These are phyloP conservation scores for Nylanderia fulva DNA, from an alignment of 1,140 invertebrate genomes.

Conservation along the genomic window DNA sequence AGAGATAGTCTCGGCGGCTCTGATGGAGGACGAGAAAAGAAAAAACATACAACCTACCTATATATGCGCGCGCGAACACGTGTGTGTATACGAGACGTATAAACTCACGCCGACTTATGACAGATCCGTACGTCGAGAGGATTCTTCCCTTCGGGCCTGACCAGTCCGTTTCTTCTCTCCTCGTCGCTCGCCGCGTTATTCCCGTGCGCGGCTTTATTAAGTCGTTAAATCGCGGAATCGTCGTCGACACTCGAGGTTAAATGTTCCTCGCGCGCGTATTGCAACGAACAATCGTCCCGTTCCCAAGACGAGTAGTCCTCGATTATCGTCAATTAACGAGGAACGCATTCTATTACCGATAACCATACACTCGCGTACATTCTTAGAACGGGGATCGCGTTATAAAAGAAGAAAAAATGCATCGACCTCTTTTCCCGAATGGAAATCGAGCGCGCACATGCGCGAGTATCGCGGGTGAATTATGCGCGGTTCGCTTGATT, in stretches of 20 bases:
- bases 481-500: constrained; percentile 38
- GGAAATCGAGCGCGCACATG: constrained; percentile 15
- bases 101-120: constrained; percentile 77
- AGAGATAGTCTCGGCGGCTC: constrained; percentile 10
- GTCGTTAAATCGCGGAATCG: constrained; percentile 73
- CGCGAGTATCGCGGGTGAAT: constrained; percentile 6
- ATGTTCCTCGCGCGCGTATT: constrained; percentile 18
- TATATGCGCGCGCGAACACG: background rate
- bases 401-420: background rate
- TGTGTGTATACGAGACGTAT: constrained; percentile 59
- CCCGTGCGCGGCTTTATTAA: constrained; percentile 70
- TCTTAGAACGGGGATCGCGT: background rate
- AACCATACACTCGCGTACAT: background rate
- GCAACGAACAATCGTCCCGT: background rate
- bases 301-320: background rate
- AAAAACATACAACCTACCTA: background rate
- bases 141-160: constrained; percentile 3
- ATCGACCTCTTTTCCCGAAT: background rate
- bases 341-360: background rate
- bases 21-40: too few species aligned
- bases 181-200: constrained; percentile 50
- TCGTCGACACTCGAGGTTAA: constrained; percentile 29
- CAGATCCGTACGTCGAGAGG: constrained; percentile 26
- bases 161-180: background rate
- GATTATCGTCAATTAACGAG: constrained; percentile 33